Evolutionary conservation across 2,888 invertebrate genomes (phyloP).

Genomic region (Beris chalybata): DNA sequence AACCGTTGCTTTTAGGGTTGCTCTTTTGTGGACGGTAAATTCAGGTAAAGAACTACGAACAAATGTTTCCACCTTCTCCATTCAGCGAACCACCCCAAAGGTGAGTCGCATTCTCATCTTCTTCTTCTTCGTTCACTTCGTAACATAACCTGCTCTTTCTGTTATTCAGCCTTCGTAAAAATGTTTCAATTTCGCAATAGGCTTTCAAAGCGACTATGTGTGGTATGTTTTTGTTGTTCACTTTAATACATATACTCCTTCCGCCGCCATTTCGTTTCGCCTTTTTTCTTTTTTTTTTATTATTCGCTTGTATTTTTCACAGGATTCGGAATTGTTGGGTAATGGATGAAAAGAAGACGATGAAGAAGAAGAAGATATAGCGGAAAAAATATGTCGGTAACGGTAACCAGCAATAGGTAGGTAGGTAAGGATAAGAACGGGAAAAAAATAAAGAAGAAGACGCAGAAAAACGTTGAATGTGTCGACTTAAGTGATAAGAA

Average conservation of each 20-base stretch:
- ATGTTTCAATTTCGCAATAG: conserved; percentile 35
- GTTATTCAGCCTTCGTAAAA: conserved; percentile 20
- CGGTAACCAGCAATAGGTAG: not conserved
- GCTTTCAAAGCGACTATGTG: conserved; percentile 28
- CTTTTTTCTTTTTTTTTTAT: not conserved
- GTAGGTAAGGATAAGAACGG: not conserved
- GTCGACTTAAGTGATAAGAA: conserved; percentile 26
- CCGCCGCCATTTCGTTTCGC: not conserved
- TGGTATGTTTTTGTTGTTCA: conserved; percentile 14
- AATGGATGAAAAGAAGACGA: not conserved
- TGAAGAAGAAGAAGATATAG: not conserved
- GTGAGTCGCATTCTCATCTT: too few relatives aligned
- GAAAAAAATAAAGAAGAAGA: not conserved
- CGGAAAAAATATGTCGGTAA: not conserved
- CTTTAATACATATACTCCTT: conserved; percentile 2
- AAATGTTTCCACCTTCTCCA: too few relatives aligned
- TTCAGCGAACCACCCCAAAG: too few relatives aligned
- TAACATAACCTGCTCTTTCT: too few relatives aligned
- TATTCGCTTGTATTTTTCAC: not conserved
- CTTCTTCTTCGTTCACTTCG: too few relatives aligned
- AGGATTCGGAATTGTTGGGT: conserved; percentile 7
- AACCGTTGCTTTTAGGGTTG: too few relatives aligned
- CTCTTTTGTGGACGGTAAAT: too few relatives aligned
- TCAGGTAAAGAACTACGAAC: too few relatives aligned
- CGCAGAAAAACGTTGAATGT: conserved; percentile 6